Evolutionary conservation across 2,888 invertebrate genomes (phyloP).

Genomic region (Sacculina carcini): DNA sequence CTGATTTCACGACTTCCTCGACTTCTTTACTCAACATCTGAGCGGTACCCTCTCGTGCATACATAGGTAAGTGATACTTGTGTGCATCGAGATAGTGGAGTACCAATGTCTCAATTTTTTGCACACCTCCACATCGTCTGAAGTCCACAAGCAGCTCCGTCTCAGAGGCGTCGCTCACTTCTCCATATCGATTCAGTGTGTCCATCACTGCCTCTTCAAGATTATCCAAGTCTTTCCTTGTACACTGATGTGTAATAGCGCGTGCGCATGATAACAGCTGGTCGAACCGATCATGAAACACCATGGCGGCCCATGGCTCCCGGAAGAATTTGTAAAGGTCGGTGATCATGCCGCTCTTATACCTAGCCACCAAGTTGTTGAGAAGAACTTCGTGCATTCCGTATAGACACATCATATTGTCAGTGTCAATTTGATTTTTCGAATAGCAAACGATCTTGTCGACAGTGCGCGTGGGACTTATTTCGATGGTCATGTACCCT

Average conservation of each 20-base stretch:
- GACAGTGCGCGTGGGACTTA: slow-evolving; percentile 29
- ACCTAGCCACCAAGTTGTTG: slow-evolving; percentile 35
- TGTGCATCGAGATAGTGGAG: neutral
- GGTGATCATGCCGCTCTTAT: slow-evolving; percentile 30
- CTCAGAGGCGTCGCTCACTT: neutral
- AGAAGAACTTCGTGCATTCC: slow-evolving; percentile 44
- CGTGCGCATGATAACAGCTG: neutral
- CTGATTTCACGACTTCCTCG: no score
- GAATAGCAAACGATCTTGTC: slow-evolving; percentile 34
- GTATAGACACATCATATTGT: slow-evolving; percentile 33
- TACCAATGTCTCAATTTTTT: neutral
- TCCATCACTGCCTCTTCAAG: neutral
- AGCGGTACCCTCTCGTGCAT: neutral
- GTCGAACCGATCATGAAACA: slow-evolving; percentile 29
- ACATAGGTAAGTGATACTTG: slow-evolving; percentile 1
- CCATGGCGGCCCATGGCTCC: slow-evolving; percentile 34
- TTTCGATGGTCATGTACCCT: slow-evolving; percentile 32
- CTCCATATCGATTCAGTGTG: neutral
- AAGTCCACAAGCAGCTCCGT: neutral
- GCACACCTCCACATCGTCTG: neutral
- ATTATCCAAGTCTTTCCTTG: no score
- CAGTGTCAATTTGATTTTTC: slow-evolving; percentile 29
- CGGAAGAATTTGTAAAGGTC: slow-evolving; percentile 39
- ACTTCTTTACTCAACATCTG: neutral
- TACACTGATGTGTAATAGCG: no score